Base-by-base conservation (phyloP, 2,113 vertebrate species). In the Dromas ardeola region DNA sequence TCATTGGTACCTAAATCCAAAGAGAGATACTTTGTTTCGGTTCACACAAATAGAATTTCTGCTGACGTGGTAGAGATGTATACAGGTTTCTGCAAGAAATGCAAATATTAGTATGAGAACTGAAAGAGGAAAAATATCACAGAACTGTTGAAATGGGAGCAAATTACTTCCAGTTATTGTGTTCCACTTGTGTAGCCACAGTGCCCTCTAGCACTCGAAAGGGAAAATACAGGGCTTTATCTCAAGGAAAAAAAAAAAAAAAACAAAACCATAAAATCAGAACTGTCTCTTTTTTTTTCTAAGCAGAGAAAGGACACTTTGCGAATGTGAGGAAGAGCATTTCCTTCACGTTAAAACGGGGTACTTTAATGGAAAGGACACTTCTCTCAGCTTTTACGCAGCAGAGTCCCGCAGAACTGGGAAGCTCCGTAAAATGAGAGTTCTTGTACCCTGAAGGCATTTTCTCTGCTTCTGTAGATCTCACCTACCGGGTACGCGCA, bases 101-200 rank as follows among this genome's bases (percentile, higher is more conserved):
- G 78, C 87, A 97, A 95, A 97, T 97, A 96, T 94, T 98, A 96
- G 87, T 49, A 94, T 27, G 95, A 95, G 86, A 94, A 95, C 61
- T 82, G 95, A 95, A 96, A 95, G 32, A 86, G 67, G 91, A 81
- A 80, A 85, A 84, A 89, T 91, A 82, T 45, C 71, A 92, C 59
- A 78, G 78, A 93, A 90, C 25, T n/a, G 34, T 59, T 88, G 96
- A 96, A 95, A 88, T 42, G 50, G n/a, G 67, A 93, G 49, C 65
- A 92, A 78, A 95, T 86, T 8, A 55, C 38, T 86, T 36, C 16
- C 19, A 84, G 29, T 45, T 92, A 70, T 1, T n/a, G 34, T 18
- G 71, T 43, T 93, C 82, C 77, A 95, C 86, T 95, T 90, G 88
- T 62, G 95, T 92, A 89, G 86, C 62, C 82, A 95, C 61, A 96